Percentiles rank a stretch among this genome's conserved stretches.
These are phyloP conservation scores for Aradophagus sp. DNA, from an alignment of 1,140 invertebrate genomes.

Conservation along the genomic window DNA sequence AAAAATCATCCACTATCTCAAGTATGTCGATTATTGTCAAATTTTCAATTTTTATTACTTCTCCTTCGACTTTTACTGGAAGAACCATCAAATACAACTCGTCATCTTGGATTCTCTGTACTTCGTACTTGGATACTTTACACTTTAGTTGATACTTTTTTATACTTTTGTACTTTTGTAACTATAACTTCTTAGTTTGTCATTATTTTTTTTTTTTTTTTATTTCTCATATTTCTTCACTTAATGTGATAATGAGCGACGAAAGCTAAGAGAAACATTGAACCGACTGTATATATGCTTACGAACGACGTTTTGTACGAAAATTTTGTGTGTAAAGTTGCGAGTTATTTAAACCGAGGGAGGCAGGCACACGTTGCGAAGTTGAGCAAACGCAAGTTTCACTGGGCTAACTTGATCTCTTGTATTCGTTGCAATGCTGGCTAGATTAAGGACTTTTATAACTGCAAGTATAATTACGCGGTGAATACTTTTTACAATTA, in stretches of 20 bases:
- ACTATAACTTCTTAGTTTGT: conserved; percentile 30
- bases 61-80: too few relatives aligned
- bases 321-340: conserved; percentile 38
- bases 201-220: conserved; percentile 1
- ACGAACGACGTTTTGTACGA: conserved; percentile 34
- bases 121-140: too few relatives aligned
- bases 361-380: conserved; percentile 12
- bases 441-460: conserved; percentile 17
- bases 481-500: too few relatives aligned
- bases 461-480: conserved; percentile 6
- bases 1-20: too few relatives aligned
- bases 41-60: too few relatives aligned
- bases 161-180: conserved; percentile 52
- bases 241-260: conserved; percentile 38
- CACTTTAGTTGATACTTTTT: too few relatives aligned
- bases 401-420: conserved; percentile 29
- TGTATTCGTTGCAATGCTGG: conserved; percentile 40
- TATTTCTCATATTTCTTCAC: conserved; percentile 10
- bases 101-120: too few relatives aligned
- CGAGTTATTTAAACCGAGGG: conserved; percentile 19
- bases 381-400: conserved; percentile 13
- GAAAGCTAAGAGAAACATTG: conserved; percentile 19
- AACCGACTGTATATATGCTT: conserved; percentile 41
- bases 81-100: too few relatives aligned
- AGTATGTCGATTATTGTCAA: too few relatives aligned